Evolutionary conservation across 2,888 invertebrate genomes (phyloP), one percentile per base, ranked within the genome.

Genomic region (Geotrupes spiniger): DNA sequence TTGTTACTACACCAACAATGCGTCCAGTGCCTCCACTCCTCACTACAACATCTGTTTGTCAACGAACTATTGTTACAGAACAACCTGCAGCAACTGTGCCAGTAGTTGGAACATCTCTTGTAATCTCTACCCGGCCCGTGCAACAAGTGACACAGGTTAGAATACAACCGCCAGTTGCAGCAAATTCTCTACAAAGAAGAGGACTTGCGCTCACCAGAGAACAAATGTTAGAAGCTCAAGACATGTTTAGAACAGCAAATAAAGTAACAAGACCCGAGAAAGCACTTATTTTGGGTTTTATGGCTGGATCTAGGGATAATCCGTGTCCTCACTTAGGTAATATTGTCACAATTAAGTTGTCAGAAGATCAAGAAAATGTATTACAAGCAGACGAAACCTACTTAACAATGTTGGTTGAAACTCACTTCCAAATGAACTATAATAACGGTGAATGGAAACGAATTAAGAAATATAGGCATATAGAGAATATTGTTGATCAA

Each of bases 341-440:
- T 74, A 91, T 97, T 60, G 89, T 97, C 4, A 96, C 95, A 45
- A 96, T 98, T 60, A 94, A 95, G 74, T 77, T 98, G 46, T 92
- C 92, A 33, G 97, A 98, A 73, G 88, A 89, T 68, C 86, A 82
- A 63, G 96, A 97, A 72, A 88, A 88, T 60, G 88, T 95, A 0
- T 79, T 84, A 8, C 92, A 93, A 66, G 78, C 87, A 0, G 93
- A 95, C 71, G 91, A 92, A 56, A 85, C 87, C 1, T 84, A 85
- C 63, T 74, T 82, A 14, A 83, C 84, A 0, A 88, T 91, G 73
- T 75, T 90, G 42, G 90, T 90, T 0, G 97, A 97, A 73, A 95
- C 92, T 56, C 94, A 93, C 74, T 97, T 98, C 83, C 94, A 97
- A 72, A 92, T 98, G 92, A 97, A 98, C 76, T 97, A 97, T 75